Conservation (phyloP, 2,797 vertebrate species). For the Harpagifer antarcticus region DNA sequence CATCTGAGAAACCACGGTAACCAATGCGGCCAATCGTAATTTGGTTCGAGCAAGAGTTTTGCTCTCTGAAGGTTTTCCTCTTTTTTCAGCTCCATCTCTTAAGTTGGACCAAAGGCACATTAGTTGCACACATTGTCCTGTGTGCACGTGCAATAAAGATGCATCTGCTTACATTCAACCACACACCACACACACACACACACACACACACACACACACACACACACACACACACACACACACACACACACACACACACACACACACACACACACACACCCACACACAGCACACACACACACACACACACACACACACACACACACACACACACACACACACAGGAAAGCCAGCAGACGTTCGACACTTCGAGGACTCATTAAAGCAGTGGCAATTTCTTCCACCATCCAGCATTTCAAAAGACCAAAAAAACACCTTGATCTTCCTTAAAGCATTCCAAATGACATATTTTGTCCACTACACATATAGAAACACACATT, state of each 20-base stretch:
- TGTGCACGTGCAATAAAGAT: conserved; percentile 16
- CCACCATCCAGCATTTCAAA: conserved; percentile 7
- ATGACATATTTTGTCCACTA: neutral
- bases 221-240: too few relatives aligned
- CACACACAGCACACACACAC: conserved; percentile 1
- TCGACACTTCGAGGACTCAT: conserved; percentile 22
- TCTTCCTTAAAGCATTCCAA: conserved; percentile 14
- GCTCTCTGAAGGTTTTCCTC: conserved; percentile 53
- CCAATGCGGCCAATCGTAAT: conserved; percentile 43
- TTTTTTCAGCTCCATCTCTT: conserved; percentile 65
- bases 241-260: too few relatives aligned
- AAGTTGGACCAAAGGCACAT: conserved; percentile 50
- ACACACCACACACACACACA: too few relatives aligned
- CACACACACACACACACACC: too few relatives aligned
- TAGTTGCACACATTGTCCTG: conserved; percentile 14
- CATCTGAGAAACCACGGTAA: conserved; percentile 43
- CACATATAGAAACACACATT: neutral
- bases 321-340: conserved; percentile 9
- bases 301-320: conserved; percentile 8
- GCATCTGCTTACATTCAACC: conserved; percentile 11
- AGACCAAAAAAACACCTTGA: conserved; percentile 15
- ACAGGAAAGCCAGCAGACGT: conserved; percentile 20
- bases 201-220: too few relatives aligned
- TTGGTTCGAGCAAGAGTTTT: conserved; percentile 29
- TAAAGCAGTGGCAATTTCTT: conserved; percentile 40